These are phyloP conservation scores for Taphrorychus bicolor DNA, from an alignment of 2,888 invertebrate genomes.

Conservation along the genomic window DNA sequence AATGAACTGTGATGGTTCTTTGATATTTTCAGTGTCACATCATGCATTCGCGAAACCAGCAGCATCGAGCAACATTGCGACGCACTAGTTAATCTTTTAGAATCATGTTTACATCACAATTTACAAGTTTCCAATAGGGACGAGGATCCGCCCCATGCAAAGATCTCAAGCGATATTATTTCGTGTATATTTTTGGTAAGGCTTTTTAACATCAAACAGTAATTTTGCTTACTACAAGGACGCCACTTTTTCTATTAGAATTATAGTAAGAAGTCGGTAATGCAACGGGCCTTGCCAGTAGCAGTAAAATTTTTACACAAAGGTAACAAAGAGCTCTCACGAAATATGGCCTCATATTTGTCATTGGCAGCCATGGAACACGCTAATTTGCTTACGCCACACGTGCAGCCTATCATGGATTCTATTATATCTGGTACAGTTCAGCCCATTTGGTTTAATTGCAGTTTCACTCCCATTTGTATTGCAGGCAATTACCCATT, in stretches of 20 bases:
- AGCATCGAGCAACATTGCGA: constrained; percentile 87
- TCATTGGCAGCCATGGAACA: constrained; percentile 93
- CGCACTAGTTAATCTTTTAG: constrained; percentile 82
- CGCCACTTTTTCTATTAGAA: constrained; percentile 61
- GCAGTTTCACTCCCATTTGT: neutral
- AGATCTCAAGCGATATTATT: constrained; percentile 94
- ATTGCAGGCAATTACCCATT: constrained; percentile 83
- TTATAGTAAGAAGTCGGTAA: constrained; percentile 74
- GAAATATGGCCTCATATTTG: constrained; percentile 90
- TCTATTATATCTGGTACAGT: constrained; percentile 81
- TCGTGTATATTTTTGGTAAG: constrained; percentile 92
- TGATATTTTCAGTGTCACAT: constrained; percentile 70
- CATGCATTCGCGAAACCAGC: constrained; percentile 88
- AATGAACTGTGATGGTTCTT: too few species aligned
- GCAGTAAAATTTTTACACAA: constrained; percentile 92
- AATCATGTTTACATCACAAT: constrained; percentile 89
- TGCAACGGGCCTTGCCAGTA: constrained; percentile 86
- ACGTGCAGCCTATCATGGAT: constrained; percentile 89
- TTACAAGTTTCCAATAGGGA: constrained; percentile 78
- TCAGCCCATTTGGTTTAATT: neutral
- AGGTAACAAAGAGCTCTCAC: constrained; percentile 86
- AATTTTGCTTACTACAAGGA: neutral
- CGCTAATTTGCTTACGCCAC: constrained; percentile 82
- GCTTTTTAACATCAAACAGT: constrained; percentile 24
- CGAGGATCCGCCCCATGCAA: constrained; percentile 94